Evolutionary conservation across 2,113 vertebrate species (phyloP), one percentile per base, ranked within the genome.

Genomic region (Corydoras maculifer): DNA sequence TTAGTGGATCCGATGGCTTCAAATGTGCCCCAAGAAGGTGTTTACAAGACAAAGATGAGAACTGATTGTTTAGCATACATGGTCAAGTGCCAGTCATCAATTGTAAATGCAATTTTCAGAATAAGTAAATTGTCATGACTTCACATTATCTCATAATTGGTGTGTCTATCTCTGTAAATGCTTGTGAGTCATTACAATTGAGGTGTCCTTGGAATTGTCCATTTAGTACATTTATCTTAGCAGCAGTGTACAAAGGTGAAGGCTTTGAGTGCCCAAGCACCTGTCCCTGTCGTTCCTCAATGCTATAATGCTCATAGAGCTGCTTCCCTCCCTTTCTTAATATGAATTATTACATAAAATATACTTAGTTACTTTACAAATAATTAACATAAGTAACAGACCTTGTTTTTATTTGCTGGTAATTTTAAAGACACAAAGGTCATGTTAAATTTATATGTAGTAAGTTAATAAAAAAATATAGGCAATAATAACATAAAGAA

Each of bases 191-290:
- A 51, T 32, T 75, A 61, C 54, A 64, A 75, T 54, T 72, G 55
- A 32, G n/a, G 3, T 61, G 64, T 25, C 51, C 63, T 74, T 70
- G 70, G 57, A 68, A 15, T n/a, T 48, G 30, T 75, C 62, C 48
- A 54, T 68, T 75, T 75, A 54, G 49, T 66, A 30, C 72, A 57
- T 57, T 62, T 77, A 74, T 78, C 51, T 63, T 29, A 50, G 29
- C 71, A 68, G 32, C 72, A 25, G 18, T 25, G 18, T 25, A 25
- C 18, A 25, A 25, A 25, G 18, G 18, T 25, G 35, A 43, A 5
- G 35, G 35, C 4, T 43, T 43, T 43, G 7, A 43, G 35, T 43
- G 35, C 35, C 35, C 35, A 43, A 43, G 35, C 35, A 43, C 35
- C 35, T 43, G 35, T 43, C 7, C 35, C 35, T 43, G 35, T 43